Evolutionary conservation across 2,888 invertebrate species (phyloP), one percentile per base, ranked within the genome.

Genomic region (Ichneumoninae sp.): DNA sequence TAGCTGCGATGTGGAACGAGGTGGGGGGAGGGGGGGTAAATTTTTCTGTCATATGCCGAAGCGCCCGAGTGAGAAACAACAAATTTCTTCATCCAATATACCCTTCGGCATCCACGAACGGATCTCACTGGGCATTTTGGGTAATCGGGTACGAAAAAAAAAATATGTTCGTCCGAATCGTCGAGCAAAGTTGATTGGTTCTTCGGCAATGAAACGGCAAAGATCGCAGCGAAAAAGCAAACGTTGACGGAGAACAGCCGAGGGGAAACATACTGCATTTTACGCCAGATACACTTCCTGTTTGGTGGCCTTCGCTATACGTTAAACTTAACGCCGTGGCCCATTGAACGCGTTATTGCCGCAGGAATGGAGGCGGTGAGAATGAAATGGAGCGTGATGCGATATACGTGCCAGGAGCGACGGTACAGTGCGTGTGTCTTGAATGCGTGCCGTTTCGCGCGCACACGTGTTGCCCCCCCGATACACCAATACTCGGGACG

Each of bases 41-140:
- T 84, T 90, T 87, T 87, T 86, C 86, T 85, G 84, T 87, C 89
- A 87, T 88, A 90, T 89, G 83, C 80, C 87, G 69, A 71, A 13
- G 57, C 88, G 86, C 62, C 82, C 85, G 80, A 83, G 85, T 86
- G 89, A 87, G 83, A 89, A 90, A 90, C 89, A 85, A 88, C 78
- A 87, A 84, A 40, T 62, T 62, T 65, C 50, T 78, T 44, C 54
- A 70, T 74, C 7, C 19, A 16, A 62, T 4, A 36, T 36, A 52
- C 10, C 70, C 30, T 8, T 5, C 8, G 44, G 1, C 3, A 1
- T 47, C 13, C 0, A 47, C 44, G 44, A 47, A 16, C 16, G 44
- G 44, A 47, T 47, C 3, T 47, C 13, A 16, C 16, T 4, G 44
- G 16, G 44, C 16, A 47, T 47, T 47, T 47, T 16, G 16, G 44